These are phyloP conservation scores for Hippopotamus amphibius DNA, from an alignment of 2,113 vertebrate species.

Conservation along the genomic window DNA sequence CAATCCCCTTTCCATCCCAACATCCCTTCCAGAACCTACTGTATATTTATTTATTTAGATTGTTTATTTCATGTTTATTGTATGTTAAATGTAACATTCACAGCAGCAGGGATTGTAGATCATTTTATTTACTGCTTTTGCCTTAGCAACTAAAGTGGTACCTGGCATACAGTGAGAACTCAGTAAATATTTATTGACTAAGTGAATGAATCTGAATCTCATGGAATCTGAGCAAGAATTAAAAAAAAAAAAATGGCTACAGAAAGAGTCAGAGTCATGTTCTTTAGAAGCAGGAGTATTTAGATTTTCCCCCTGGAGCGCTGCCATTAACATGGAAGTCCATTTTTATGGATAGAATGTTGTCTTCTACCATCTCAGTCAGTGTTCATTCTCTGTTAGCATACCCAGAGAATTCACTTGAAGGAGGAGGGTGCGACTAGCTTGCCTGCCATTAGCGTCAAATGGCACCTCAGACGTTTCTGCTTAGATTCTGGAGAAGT, in stretches of 20 bases:
- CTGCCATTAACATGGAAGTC: not conserved
- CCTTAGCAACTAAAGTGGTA: not conserved
- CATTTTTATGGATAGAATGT: not conserved
- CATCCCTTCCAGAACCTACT: not conserved
- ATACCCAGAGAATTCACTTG: not conserved
- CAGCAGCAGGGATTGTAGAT: not conserved
- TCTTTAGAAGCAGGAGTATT: not conserved
- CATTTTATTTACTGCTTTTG: not conserved
- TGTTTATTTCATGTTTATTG: not conserved
- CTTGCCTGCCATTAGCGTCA: not conserved
- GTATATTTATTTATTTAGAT: not conserved
- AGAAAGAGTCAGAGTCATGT: not conserved
- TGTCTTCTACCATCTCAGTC: not conserved
- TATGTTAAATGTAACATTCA: not conserved
- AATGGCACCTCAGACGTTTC: not conserved
- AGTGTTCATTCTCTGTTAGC: not conserved
- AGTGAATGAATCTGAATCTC: not conserved
- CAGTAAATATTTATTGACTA: constrained; percentile 22
- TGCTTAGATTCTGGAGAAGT: not conserved
- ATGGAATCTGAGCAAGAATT: not conserved
- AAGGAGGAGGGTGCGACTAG: not conserved
- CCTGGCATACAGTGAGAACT: not conserved
- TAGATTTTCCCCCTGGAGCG: not conserved
- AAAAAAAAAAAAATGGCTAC: not conserved
- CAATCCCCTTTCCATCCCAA: not conserved